Conservation (phyloP, 2,113 vertebrate genomes). For the Myrmecobius fasciatus region DNA sequence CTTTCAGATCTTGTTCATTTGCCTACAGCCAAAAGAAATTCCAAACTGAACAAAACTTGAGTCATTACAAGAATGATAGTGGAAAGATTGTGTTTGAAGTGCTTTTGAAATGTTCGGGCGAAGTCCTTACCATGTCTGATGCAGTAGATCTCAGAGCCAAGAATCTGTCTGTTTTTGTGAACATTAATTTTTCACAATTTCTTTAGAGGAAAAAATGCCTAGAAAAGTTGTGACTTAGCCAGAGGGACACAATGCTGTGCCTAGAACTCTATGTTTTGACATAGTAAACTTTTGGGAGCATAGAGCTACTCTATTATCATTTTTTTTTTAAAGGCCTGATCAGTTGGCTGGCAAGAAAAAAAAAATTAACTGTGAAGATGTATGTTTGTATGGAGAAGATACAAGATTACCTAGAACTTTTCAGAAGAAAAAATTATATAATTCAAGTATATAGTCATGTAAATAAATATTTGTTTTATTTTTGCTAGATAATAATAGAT, state of each 20-base stretch:
- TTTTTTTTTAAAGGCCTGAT: conserved; percentile 18
- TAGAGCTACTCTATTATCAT: conserved; percentile 13
- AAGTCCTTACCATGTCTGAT: neutral
- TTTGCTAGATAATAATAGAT: neutral
- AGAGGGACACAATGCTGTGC: neutral
- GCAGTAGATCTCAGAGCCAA: conserved; percentile 11
- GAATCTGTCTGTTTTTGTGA: conserved; percentile 1
- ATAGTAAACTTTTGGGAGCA: conserved; percentile 22
- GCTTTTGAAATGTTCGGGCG: neutral
- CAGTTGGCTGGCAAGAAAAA: neutral
- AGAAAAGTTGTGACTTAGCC: conserved; percentile 40
- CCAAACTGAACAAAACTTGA: neutral
- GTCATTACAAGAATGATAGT: neutral
- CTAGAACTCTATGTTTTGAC: neutral
- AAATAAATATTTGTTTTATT: neutral
- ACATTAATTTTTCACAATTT: conserved; percentile 57
- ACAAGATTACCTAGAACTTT: neutral
- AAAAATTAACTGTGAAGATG: conserved; percentile 11
- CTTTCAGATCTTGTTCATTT: neutral
- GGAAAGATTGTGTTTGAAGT: conserved; percentile 24
- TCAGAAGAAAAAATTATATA: conserved; percentile 29
- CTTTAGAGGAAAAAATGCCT: conserved; percentile 23
- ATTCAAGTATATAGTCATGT: neutral
- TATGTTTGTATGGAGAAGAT: conserved; percentile 42
- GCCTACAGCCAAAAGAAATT: conserved; percentile 25